A percentile compares a stretch with the other conserved stretches of the same genome.
These are phyloP conservation scores for Octonoba sinensis DNA, from an alignment of 2,888 invertebrate species.

Conservation along the genomic window DNA sequence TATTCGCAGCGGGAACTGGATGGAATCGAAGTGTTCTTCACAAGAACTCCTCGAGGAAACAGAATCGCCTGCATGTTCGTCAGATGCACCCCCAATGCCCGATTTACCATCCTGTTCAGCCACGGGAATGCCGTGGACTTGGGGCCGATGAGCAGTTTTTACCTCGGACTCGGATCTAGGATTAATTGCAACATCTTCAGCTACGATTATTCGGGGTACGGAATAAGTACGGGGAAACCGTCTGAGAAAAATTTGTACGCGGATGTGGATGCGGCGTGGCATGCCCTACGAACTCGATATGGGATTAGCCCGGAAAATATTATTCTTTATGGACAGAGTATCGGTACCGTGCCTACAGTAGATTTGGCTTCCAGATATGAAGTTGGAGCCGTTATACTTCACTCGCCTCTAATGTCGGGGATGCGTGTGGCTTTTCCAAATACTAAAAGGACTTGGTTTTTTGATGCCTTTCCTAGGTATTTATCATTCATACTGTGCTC, in stretches of 20 bases:
- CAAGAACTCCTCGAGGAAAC: conserved; percentile 93
- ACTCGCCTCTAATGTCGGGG: conserved; percentile 98
- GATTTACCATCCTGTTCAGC: conserved; percentile 95
- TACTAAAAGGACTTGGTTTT: conserved; percentile 97
- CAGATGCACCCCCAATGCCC: conserved; percentile 82
- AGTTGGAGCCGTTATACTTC: conserved; percentile 95
- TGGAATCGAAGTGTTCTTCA: conserved; percentile 83
- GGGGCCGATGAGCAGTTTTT: conserved; percentile 99
- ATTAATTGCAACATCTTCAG: conserved; percentile 98
- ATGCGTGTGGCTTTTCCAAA: conserved; percentile 98
- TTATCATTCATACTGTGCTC: conserved; percentile 13
- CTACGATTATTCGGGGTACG: conserved; percentile 84
- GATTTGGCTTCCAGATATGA: conserved; percentile 87
- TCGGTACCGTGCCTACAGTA: conserved; percentile 98
- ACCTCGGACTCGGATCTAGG: conserved; percentile 92
- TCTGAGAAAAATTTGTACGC: conserved; percentile 98
- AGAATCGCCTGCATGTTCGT: conserved; percentile 97
- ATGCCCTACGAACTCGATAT: conserved; percentile 86
- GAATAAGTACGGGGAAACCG: conserved; percentile 94
- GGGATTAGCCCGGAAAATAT: conserved; percentile 96
- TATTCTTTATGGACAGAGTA: conserved; percentile 98
- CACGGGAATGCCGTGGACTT: conserved; percentile 99
- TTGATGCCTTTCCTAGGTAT: conserved; percentile 98
- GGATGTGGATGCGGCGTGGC: conserved; percentile 98
- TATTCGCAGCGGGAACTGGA: conserved; percentile 93